These are phyloP conservation scores for Athalia cordata DNA, from an alignment of 2,888 invertebrate genomes.

Conservation along the genomic window DNA sequence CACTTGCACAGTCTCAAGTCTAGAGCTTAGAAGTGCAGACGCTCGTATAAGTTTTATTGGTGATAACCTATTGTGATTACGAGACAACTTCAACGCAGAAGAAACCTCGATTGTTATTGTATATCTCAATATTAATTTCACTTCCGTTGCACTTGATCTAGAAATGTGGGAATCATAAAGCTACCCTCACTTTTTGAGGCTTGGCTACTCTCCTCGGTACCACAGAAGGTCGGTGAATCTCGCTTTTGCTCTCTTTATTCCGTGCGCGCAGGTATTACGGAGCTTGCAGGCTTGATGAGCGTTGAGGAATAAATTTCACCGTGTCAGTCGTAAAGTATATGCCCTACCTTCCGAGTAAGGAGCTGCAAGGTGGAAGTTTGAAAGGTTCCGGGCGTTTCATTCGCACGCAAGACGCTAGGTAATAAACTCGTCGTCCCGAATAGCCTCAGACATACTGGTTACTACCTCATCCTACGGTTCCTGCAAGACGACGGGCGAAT, in stretches of 20 bases:
- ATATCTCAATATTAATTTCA: no score
- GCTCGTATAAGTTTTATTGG: no score
- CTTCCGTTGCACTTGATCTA: no score
- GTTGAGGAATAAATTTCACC: slow-evolving; percentile 30
- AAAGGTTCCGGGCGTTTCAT: slow-evolving; percentile 37
- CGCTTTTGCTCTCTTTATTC: background rate
- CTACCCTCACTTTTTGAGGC: no score
- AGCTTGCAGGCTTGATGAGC: slow-evolving; percentile 23
- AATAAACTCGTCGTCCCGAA: slow-evolving; percentile 44
- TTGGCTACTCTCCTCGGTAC: no score
- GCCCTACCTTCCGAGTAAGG: background rate
- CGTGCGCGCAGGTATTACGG: background rate
- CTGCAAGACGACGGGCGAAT: slow-evolving; percentile 43
- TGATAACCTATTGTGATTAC: no score
- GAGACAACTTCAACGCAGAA: no score
- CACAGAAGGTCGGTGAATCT: background rate
- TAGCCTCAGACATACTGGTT: slow-evolving; percentile 42
- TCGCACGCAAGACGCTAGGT: slow-evolving; percentile 37
- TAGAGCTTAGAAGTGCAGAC: no score
- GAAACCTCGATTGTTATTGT: no score
- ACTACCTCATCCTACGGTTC: slow-evolving; percentile 8
- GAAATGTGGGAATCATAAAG: no score
- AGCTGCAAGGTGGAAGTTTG: slow-evolving; percentile 40
- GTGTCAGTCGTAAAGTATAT: slow-evolving; percentile 19
- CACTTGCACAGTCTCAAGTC: no score